phyloP scores from a whole-genome alignment of 35 echinoderm and acorn worm genomes.

The Strongylocentrotus purpuratus region DNA sequence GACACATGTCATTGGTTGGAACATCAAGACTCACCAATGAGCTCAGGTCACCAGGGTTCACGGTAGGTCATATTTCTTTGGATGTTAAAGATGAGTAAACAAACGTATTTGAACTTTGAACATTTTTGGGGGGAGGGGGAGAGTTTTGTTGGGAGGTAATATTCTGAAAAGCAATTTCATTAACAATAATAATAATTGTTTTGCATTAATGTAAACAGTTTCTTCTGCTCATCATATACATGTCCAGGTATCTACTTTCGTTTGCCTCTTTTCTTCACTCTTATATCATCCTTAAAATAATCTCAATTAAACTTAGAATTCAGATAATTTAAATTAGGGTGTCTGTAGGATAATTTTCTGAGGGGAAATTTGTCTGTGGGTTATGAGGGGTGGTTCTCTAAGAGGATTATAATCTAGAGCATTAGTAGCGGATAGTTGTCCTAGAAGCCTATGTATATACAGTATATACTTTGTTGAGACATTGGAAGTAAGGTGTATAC shows the following conservation, averaged over 20 bases:
- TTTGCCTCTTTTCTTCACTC: too few relatives aligned
- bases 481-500: not conserved
- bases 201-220: too few relatives aligned
- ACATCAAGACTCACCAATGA: conserved; percentile 27
- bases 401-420: not conserved
- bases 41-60: conserved; percentile 45
- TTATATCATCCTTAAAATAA: not conserved
- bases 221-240: too few relatives aligned
- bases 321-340: not conserved
- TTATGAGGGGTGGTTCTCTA: too few relatives aligned
- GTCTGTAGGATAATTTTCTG: not conserved
- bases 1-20: conserved; percentile 63
- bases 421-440: not conserved
- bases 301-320: not conserved
- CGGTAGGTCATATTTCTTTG: not conserved
- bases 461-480: not conserved
- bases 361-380: not conserved
- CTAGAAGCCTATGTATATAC: not conserved
- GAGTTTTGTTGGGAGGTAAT: too few relatives aligned
- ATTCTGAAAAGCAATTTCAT: too few relatives aligned
- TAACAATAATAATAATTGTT: too few relatives aligned
- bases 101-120: too few relatives aligned
- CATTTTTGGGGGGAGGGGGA: too few relatives aligned
- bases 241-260: too few relatives aligned
- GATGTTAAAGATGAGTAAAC: too few relatives aligned